Percentiles rank a stretch among this genome's conserved stretches.
Conservation (phyloP, 2,797 vertebrate genomes). For the Myoxocephalus aenaeus region DNA sequence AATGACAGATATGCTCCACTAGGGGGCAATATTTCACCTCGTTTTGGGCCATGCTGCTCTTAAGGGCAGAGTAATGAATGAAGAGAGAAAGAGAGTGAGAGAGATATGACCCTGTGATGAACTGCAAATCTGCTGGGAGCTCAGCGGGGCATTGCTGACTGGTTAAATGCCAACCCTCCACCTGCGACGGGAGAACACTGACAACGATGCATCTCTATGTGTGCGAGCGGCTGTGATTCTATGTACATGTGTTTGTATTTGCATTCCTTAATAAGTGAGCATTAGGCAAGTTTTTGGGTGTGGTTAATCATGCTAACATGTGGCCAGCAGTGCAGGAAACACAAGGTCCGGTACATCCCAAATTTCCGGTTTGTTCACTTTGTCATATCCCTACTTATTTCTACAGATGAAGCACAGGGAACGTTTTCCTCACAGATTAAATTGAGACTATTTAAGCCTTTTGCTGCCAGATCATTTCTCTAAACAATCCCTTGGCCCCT, state of each 20-base stretch:
- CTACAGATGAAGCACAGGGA: conserved; percentile 27
- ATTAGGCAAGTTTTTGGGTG: conserved; percentile 24
- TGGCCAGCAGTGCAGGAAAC: conserved; percentile 20
- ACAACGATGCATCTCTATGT: conserved; percentile 63
- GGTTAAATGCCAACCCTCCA: conserved; percentile 80
- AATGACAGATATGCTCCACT: conserved; percentile 35
- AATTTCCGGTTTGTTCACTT: conserved; percentile 32
- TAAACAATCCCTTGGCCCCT: conserved; percentile 47
- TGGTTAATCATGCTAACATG: conserved; percentile 46
- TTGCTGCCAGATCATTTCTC: conserved; percentile 69
- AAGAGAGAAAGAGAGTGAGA: conserved; percentile 59
- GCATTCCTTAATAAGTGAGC: conserved; percentile 20
- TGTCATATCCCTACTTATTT: conserved; percentile 21
- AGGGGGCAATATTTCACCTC: conserved; percentile 76
- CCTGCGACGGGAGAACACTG: conserved; percentile 68
- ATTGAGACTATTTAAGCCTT: conserved; percentile 48
- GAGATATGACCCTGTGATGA: conserved; percentile 84
- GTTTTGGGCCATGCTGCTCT: conserved; percentile 27
- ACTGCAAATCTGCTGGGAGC: conserved; percentile 80
- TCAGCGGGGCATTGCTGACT: conserved; percentile 71
- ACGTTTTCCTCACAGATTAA: conserved; percentile 59
- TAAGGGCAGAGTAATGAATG: conserved; percentile 62
- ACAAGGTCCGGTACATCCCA: conserved; percentile 9
- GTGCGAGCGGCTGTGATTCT: conserved; percentile 19
- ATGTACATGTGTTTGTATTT: conserved; percentile 33